A percentile compares a stretch with the other conserved stretches of the same genome.
phyloP scores from a whole-genome alignment of 1,140 invertebrate genomes.

The Drosophila murphyi region DNA sequence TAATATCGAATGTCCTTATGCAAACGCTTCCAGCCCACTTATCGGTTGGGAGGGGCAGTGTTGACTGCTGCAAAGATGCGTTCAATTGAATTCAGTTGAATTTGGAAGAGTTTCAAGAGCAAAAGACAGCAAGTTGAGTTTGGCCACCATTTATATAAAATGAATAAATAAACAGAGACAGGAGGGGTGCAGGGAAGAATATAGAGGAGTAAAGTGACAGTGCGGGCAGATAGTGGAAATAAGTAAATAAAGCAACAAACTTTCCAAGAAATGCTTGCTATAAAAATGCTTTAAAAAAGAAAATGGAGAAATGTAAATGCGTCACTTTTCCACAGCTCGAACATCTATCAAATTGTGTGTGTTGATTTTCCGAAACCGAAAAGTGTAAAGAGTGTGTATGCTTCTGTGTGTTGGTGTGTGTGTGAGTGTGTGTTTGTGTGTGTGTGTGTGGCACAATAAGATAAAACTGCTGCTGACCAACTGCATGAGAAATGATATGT shows the following conservation, averaged over 20 bases:
- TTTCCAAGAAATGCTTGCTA: slow-evolving; percentile 39
- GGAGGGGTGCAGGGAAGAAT: not conserved
- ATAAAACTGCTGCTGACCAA: slow-evolving; percentile 48
- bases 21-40: slow-evolving; percentile 10
- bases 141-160: slow-evolving; percentile 67
- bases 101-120: slow-evolving; percentile 42
- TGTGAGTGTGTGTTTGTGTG: slow-evolving; percentile 15
- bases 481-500: slow-evolving; percentile 49
- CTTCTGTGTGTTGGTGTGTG: slow-evolving; percentile 11
- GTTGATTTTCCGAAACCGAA: slow-evolving; percentile 56
- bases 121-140: slow-evolving; percentile 30
- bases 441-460: slow-evolving; percentile 34
- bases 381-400: slow-evolving; percentile 17
- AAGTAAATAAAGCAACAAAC: slow-evolving; percentile 71
- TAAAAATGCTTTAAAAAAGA: slow-evolving; percentile 63
- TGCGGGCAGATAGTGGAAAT: slow-evolving; percentile 46
- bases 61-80: slow-evolving; percentile 29
- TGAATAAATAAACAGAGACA: slow-evolving; percentile 62
- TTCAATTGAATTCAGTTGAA: slow-evolving; percentile 71
- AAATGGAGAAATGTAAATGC: slow-evolving; percentile 67
- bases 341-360: slow-evolving; percentile 74
- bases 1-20: slow-evolving; percentile 14
- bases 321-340: slow-evolving; percentile 65
- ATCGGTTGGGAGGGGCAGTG: slow-evolving; percentile 18
- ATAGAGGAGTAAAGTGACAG: not conserved